Percentiles rank a stretch among this genome's conserved stretches.
Evolutionary conservation across 1,140 invertebrate species (phyloP).

Genomic region (Trichomalopsis sarcophagae): DNA sequence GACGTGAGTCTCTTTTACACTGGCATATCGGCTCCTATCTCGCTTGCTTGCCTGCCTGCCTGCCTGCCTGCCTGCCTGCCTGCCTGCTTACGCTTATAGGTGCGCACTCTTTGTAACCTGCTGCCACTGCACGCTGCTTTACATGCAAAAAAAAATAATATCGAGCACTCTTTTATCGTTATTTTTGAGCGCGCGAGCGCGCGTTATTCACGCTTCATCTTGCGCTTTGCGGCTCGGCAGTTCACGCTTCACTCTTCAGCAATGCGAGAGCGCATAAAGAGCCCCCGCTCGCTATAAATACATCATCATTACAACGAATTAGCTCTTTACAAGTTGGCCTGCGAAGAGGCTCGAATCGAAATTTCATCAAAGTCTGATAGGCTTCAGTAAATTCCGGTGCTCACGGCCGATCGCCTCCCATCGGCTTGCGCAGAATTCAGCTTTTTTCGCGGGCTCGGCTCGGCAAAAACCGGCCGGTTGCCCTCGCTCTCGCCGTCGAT

Average conservation of each 20-base stretch:
- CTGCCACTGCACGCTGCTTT: too few species aligned
- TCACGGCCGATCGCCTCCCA: slow-evolving; percentile 21
- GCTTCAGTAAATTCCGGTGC: neutral
- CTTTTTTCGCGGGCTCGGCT: neutral
- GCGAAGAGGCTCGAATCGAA: neutral
- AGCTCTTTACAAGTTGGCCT: neutral
- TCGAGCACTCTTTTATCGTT: neutral
- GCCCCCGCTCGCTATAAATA: neutral
- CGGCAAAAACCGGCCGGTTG: neutral
- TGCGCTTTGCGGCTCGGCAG: neutral
- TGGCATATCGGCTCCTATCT: neutral
- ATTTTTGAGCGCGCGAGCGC: neutral
- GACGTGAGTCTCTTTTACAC: slow-evolving; percentile 72
- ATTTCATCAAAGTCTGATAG: slow-evolving; percentile 25
- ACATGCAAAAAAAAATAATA: too few species aligned
- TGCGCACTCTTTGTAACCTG: too few species aligned
- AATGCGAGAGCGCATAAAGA: neutral
- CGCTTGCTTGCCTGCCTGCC: neutral
- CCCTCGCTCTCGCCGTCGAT: slow-evolving; percentile 13
- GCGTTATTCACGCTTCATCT: neutral
- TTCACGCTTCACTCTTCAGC: neutral
- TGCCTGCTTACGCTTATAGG: too few species aligned
- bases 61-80: neutral
- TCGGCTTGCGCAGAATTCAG: neutral
- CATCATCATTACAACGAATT: neutral